Conservation (phyloP, 2,888 invertebrate species). For the Drosophila peninsularis region DNA sequence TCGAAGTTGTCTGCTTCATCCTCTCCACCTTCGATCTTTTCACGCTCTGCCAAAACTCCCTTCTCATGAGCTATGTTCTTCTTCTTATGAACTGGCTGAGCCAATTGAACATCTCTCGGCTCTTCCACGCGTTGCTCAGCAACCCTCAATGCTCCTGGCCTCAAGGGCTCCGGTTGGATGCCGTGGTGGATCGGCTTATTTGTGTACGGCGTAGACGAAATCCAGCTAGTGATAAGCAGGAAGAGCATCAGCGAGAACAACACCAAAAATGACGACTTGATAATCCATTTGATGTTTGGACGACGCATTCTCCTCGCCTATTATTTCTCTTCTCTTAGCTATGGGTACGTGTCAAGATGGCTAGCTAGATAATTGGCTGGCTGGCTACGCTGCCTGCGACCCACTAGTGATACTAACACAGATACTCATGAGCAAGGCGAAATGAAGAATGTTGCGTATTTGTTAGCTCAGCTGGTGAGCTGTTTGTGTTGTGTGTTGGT, state of each 20-base stretch:
- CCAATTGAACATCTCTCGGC: conserved; percentile 18
- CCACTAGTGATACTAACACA: conserved; percentile 24
- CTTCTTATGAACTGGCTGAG: conserved; percentile 29
- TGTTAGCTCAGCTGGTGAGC: conserved; percentile 56
- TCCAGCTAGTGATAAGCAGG: conserved; percentile 80
- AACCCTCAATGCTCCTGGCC: background rate
- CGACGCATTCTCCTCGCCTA: conserved; percentile 72
- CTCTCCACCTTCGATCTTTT: conserved; percentile 17
- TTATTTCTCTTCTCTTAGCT: background rate
- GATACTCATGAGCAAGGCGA: conserved; percentile 23
- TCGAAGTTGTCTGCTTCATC: conserved; percentile 14
- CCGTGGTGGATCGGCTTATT: conserved; percentile 68
- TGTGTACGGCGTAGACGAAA: conserved; percentile 80
- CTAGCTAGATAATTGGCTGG: background rate
- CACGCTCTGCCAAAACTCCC: conserved; percentile 6
- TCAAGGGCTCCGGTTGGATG: conserved; percentile 34
- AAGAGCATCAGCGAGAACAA: conserved; percentile 77
- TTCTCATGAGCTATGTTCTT: conserved; percentile 4
- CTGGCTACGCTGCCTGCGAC: conserved; percentile 23
- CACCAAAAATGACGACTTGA: conserved; percentile 74
- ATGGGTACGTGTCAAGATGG: conserved; percentile 55
- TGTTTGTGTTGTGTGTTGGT: conserved; percentile 18
- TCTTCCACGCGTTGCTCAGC: conserved; percentile 13
- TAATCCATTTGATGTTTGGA: conserved; percentile 82
- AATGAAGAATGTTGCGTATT: conserved; percentile 10